phyloP scores from a whole-genome alignment of 2,113 vertebrate genomes.

The Mustelus asterias region DNA sequence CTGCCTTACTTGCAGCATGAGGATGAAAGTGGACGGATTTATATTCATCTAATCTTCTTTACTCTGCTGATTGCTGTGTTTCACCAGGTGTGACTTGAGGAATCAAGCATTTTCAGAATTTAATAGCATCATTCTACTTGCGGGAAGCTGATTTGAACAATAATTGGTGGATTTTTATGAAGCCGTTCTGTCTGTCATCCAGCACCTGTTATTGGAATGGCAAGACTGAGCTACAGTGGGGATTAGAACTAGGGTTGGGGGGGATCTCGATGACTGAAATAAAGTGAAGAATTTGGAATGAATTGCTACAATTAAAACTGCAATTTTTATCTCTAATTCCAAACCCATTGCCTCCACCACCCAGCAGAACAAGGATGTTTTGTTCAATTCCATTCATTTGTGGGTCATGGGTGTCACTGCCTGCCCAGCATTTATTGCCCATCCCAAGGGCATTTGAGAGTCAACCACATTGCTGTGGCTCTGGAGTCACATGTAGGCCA shows the following conservation, averaged over 20 bases:
- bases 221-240: neutral
- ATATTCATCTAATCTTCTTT: neutral
- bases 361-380: too few species aligned
- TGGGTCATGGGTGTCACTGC: too few species aligned
- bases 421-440: too few species aligned
- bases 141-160: neutral
- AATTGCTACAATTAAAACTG: neutral
- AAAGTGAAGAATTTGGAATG: neutral
- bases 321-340: neutral
- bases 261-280: neutral
- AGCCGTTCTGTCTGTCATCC: neutral
- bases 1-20: neutral
- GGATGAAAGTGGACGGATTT: neutral
- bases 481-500: too few species aligned
- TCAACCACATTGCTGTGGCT: too few species aligned
- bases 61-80: neutral
- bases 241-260: neutral
- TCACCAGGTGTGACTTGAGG: neutral
- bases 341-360: too few species aligned
- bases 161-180: slow-evolving; percentile 4
- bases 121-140: neutral
- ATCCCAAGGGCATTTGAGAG: too few species aligned
- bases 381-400: too few species aligned
- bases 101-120: slow-evolving; percentile 30
- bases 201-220: neutral